Evolutionary conservation across 2,888 invertebrate genomes (phyloP).

Genomic region (Cantharis flavilabris): DNA sequence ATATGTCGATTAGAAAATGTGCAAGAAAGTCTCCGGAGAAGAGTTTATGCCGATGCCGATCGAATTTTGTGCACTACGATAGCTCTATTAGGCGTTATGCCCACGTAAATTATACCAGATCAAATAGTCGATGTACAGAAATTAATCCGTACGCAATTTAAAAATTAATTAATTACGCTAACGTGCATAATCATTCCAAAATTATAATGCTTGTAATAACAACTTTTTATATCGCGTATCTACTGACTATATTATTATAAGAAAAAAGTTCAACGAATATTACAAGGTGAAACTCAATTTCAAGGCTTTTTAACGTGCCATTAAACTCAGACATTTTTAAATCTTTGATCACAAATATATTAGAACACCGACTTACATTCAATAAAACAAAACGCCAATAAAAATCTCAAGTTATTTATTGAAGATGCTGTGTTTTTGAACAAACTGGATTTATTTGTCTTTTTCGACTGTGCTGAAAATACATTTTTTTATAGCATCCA

Average conservation of each 20-base stretch:
- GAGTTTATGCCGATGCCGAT: background rate
- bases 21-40: background rate
- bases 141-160: background rate
- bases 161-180: background rate
- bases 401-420: background rate
- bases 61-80: background rate
- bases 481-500: background rate
- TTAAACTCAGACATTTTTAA: slow-evolving; percentile 27
- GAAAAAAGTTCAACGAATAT: slow-evolving; percentile 30
- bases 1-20: background rate
- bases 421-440: background rate
- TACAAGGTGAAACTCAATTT: slow-evolving; percentile 29
- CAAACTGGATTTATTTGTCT: background rate
- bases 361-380: background rate
- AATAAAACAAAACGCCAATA: background rate
- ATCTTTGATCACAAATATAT: slow-evolving; percentile 20
- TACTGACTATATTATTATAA: slow-evolving; percentile 15
- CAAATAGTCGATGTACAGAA: background rate
- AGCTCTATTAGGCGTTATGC: background rate
- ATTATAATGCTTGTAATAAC: slow-evolving; percentile 25
- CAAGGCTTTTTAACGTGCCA: slow-evolving; percentile 27
- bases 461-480: background rate
- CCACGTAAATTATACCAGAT: background rate
- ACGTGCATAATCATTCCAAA: slow-evolving; percentile 19
- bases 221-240: slow-evolving; percentile 23